phyloP scores from a whole-genome alignment of 2,888 invertebrate genomes.

The Tineola bisselliella region DNA sequence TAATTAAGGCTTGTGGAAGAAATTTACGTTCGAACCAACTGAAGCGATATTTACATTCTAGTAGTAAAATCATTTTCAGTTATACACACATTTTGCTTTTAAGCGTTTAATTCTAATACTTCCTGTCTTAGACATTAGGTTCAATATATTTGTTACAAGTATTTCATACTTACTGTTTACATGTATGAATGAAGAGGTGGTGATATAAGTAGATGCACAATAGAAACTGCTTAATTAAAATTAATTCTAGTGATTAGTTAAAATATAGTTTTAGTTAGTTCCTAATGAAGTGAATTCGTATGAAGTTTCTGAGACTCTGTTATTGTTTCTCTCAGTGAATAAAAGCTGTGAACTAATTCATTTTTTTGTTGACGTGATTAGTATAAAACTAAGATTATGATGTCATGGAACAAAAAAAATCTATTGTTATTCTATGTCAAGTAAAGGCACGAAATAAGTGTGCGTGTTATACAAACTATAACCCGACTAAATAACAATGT shows the following conservation, averaged over 20 bases:
- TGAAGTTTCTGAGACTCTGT: neutral
- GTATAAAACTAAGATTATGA: neutral
- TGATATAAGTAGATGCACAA: neutral
- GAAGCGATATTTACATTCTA: slow-evolving; percentile 7
- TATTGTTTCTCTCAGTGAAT: neutral
- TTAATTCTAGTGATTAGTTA: slow-evolving; percentile 8
- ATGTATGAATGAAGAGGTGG: neutral
- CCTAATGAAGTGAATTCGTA: neutral
- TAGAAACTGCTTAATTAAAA: slow-evolving; percentile 5
- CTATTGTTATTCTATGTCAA: neutral
- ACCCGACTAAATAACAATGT: neutral
- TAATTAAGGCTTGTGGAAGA: slow-evolving; percentile 17
- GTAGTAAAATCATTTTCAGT: neutral
- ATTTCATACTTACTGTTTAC: neutral
- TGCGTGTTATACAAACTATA: neutral
- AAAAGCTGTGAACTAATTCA: no score
- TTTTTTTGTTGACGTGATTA: neutral
- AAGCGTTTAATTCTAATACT: no score
- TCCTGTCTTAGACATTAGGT: no score
- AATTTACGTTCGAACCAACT: slow-evolving; percentile 13
- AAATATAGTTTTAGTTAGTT: neutral
- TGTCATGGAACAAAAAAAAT: neutral
- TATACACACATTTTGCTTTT: neutral
- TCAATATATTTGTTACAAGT: no score
- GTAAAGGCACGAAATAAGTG: slow-evolving; percentile 5